Conservation (phyloP, 2,888 invertebrate genomes). For the Sepioteuthis lessoniana region DNA sequence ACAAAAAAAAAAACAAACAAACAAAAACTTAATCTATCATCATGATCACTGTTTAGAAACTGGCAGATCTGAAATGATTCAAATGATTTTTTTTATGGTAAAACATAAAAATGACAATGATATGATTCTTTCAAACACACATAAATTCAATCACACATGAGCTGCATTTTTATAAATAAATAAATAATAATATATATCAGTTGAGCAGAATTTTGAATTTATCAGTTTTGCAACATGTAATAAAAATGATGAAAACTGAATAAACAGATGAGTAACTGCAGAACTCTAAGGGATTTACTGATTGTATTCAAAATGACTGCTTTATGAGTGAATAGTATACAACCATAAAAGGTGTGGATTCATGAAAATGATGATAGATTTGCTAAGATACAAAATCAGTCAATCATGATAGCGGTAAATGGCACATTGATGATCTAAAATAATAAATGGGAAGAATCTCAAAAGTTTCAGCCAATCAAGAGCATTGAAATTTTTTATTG, state of each 20-base stretch:
- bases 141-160: too few species aligned
- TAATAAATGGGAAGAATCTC: not conserved
- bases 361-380: not conserved
- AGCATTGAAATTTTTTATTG: not conserved
- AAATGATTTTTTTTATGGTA: too few species aligned
- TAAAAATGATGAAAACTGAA: too few species aligned
- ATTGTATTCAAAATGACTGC: not conserved
- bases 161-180: not conserved
- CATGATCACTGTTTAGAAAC: too few species aligned
- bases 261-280: not conserved
- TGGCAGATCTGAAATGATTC: too few species aligned
- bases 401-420: not conserved
- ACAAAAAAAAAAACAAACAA: too few species aligned
- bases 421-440: not conserved
- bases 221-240: too few species aligned
- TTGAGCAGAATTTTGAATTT: too few species aligned
- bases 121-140: too few species aligned
- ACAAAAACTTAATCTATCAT: too few species aligned
- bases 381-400: not conserved
- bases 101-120: too few species aligned
- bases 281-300: not conserved
- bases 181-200: not conserved
- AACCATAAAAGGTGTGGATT: not conserved
- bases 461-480: not conserved
- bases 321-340: not conserved